Base-by-base conservation (phyloP, 1,140 invertebrate genomes). In the Rhagoletis pomonella region DNA sequence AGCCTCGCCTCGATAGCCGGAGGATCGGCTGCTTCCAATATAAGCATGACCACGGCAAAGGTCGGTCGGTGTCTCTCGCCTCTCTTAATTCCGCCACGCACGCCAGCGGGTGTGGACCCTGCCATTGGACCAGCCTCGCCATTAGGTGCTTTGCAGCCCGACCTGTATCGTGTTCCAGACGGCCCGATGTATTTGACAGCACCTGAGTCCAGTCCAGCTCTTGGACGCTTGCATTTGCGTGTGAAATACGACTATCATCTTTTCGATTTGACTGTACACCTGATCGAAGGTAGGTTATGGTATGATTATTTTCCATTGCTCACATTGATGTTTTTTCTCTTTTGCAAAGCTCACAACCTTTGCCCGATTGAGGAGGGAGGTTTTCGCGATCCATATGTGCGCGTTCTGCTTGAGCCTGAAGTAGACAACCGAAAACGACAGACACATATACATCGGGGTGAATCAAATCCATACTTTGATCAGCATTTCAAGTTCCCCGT, bases 241-340 rank as follows among this genome's bases (percentile, higher is more conserved):
- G 94, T 98, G 6, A 97, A 96, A 89, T 98, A 98, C 90, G 97
- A 98, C 93, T 97, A 98, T 90, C 96, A 98, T 92, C 95, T 96
- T 89, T 98, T 97, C 39, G 97, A 98, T 93, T 94, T 98, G 67
- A 95, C 97, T 88, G 96, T 98, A 42, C 97, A 98, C 93, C 93
- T 98, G 64, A 98, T 98, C 93, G 97, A 97, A 96, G 96, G 96
- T 97, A 91, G 89, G 87, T 87, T 19, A 29, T 44, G 29, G 7
- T 44, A 17, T 67, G 64, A n/a, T n/a, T 55, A 10, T 62, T 60
- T 14, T 84, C 58, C 55, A 60, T 14, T 4, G 0, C 42, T 42
- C 67, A 55, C 59, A 59, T 42, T 50, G 7, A 19, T 17, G 19
- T 42, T 6, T 62, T 42, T 87, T n/a, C 1, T 17, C 59, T 29